Evolutionary conservation across 2,113 vertebrate species (phyloP).

Genomic region (Microcebus murinus): DNA sequence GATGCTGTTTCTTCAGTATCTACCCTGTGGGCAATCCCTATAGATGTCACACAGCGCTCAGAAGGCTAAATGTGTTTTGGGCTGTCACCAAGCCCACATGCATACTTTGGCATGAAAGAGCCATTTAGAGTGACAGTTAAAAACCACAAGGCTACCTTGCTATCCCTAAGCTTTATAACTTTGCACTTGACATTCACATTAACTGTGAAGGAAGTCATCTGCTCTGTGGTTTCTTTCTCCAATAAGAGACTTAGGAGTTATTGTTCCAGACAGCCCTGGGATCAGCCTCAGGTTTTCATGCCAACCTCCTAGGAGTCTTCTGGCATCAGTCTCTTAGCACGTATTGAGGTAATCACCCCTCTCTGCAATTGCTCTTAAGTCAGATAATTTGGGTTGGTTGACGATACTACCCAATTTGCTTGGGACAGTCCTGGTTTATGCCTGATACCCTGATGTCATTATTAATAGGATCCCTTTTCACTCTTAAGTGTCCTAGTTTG

Average conservation of each 20-base stretch:
- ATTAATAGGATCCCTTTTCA: neutral
- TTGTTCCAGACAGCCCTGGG: neutral
- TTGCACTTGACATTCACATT: neutral
- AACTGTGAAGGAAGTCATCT: neutral
- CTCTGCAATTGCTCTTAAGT: neutral
- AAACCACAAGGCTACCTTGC: neutral
- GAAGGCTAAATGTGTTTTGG: neutral
- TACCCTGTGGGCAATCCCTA: rapidly evolving
- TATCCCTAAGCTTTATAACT: neutral
- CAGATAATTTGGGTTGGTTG: neutral
- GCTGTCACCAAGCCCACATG: neutral
- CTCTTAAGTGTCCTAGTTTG: neutral
- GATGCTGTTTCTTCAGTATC: neutral
- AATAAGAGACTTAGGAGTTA: neutral
- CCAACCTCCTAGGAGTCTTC: neutral
- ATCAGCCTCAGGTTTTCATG: neutral
- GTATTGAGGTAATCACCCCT: neutral
- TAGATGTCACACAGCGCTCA: neutral
- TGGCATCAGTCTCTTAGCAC: neutral
- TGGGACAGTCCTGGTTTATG: neutral
- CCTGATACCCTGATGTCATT: neutral
- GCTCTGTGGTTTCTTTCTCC: neutral
- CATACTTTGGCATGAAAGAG: neutral
- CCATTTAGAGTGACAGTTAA: slow-evolving; percentile 2
- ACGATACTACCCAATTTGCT: neutral